A percentile compares a stretch with the other conserved stretches of the same genome.
These are phyloP conservation scores for Anguilla pacifica DNA, from an alignment of 2,797 vertebrate genomes.

Conservation along the genomic window DNA sequence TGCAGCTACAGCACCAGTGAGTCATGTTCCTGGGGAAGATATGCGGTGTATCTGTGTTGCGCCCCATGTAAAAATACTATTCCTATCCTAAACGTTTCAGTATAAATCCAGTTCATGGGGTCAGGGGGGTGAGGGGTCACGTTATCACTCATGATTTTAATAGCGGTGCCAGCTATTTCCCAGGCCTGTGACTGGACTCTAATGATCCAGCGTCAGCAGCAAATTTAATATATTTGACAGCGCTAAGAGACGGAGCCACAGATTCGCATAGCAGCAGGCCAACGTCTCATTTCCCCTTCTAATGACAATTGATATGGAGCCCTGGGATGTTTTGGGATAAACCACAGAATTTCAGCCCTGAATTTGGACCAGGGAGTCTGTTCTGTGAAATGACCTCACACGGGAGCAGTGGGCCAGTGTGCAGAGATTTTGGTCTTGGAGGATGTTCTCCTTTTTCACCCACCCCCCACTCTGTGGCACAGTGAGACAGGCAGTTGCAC, in stretches of 20 bases:
- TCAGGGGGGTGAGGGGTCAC: neutral
- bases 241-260: neutral
- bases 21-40: neutral
- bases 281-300: neutral
- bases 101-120: neutral
- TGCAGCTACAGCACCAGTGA: neutral
- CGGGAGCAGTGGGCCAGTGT: neutral
- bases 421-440: neutral
- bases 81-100: neutral
- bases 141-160: neutral
- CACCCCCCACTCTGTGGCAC: neutral
- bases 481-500: neutral
- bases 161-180: neutral
- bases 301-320: neutral
- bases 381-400: neutral
- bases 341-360: neutral
- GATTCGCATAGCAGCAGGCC: neutral
- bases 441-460: neutral
- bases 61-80: neutral
- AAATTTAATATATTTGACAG: neutral
- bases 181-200: neutral
- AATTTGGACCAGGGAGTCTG: too few species aligned
- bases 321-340: neutral
- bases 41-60: neutral
- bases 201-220: neutral